Base-by-base conservation (phyloP, 2,797 vertebrate species). In the Chelidonichthys spinosus region DNA sequence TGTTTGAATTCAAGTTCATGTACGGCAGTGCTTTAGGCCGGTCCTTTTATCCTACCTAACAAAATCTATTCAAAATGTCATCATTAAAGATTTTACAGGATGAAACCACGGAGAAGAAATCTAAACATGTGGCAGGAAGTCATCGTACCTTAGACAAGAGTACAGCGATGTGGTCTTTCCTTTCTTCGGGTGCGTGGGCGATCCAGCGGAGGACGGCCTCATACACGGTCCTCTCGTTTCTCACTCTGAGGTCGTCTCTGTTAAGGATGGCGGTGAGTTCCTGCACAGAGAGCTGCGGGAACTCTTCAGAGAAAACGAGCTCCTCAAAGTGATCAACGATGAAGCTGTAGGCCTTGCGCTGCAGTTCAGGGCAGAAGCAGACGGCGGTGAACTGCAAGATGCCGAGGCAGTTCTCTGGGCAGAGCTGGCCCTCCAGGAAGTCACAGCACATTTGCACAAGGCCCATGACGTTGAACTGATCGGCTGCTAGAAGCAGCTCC, bases 281-380 rank as follows among this genome's bases (percentile, higher is more conserved):
- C 9, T 82, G 7, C 18, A 63, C 49, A 0, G 89, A 49, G 4
- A 93, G 78, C 47, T 81, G 39, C 52, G 69, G 83, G 55, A 96
- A 95, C 89, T 96, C 95, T 0, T 89, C 82, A 0, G 92, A 93
- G 62, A 79, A 84, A 36, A 75, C 83, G 3, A 91, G 81, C 50
- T 96, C 87, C 79, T 95, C 90, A 0, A 97, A 96, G 90, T 96
- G 92, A 6, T 92, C 90, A 46, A 94, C 73, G 77, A 97, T 95
- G 78, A 90, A 96, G 33, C 49, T 44, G 15, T 76, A 92, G 69
- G 95, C 93, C 14, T 91, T 93, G 32, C 54, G 69, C n/a, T 74
- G 89, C 74, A 96, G 90, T 1, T 92, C 71, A 0, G 88, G 74
- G 52, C 81, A 92, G 76, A 81, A 68, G 83, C 86, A 92, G 63